phyloP scores from a whole-genome alignment of 2,113 vertebrate genomes.

The Axis porcinus region DNA sequence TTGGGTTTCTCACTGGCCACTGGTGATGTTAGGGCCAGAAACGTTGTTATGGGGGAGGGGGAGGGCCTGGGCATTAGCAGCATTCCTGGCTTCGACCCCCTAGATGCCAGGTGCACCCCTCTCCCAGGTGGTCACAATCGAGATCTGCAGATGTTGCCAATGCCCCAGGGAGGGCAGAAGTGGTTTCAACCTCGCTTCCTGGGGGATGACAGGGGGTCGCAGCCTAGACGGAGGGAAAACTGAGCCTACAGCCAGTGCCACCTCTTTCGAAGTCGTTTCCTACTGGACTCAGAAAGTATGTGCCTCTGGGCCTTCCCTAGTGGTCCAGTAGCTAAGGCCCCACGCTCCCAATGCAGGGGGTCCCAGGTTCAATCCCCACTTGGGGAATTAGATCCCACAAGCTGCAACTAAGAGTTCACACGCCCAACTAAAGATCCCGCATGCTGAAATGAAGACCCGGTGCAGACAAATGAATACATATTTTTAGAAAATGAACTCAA shows the following conservation, averaged over 20 bases:
- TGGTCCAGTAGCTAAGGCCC: background rate
- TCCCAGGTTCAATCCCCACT: background rate
- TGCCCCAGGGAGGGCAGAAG: background rate
- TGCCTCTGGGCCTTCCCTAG: background rate
- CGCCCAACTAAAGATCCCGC: background rate
- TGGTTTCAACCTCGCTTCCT: background rate
- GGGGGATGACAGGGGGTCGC: accelerated
- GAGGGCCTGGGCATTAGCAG: background rate
- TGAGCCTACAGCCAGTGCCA: accelerated
- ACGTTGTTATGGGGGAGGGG: no score
- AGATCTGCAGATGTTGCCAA: background rate
- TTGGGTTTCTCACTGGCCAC: background rate
- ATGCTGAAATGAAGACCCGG: background rate
- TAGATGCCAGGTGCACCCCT: background rate
- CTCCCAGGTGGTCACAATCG: background rate
- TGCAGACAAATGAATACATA: background rate
- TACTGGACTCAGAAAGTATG: background rate
- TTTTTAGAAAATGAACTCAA: background rate
- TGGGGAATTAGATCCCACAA: background rate
- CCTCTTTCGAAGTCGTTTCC: background rate
- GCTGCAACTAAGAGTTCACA: background rate
- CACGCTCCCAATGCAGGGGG: background rate
- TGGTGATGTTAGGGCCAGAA: accelerated
- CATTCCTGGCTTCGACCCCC: background rate
- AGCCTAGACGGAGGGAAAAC: background rate